Evolutionary conservation across 2,888 invertebrate species (phyloP).

Genomic region (Argyra leucocephala): DNA sequence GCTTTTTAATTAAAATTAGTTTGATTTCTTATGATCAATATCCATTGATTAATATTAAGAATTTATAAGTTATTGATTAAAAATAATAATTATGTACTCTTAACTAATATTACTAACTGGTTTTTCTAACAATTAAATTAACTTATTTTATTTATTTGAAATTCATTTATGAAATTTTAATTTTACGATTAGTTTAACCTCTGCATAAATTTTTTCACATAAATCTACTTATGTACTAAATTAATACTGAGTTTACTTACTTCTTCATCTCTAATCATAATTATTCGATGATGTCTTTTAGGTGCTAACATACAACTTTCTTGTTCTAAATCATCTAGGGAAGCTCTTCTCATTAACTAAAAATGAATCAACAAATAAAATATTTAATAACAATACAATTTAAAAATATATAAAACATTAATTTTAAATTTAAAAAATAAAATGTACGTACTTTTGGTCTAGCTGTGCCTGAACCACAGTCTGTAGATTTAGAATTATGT

Average conservation of each 20-base stretch:
- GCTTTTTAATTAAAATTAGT: no score
- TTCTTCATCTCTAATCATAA: conserved; percentile 63
- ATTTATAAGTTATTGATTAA: no score
- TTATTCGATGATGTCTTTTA: conserved; percentile 69
- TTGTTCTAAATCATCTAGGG: conserved; percentile 71
- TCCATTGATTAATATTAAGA: no score
- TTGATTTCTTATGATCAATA: no score
- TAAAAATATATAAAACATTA: conserved; percentile 27
- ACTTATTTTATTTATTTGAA: no score
- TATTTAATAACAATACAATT: conserved; percentile 21
- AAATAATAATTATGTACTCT: no score
- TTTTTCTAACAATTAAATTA: no score
- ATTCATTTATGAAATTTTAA: no score
- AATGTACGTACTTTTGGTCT: conserved; percentile 34
- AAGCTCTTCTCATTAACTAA: conserved; percentile 60
- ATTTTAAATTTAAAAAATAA: not conserved
- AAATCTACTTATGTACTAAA: not conserved
- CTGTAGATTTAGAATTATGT: conserved; percentile 35
- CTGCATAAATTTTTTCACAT: no score
- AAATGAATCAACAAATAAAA: conserved; percentile 18
- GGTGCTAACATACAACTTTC: conserved; percentile 74
- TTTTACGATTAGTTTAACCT: no score
- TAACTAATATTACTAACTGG: no score
- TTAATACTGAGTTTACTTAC: conserved; percentile 41
- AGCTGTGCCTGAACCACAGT: conserved; percentile 32